phyloP scores from a whole-genome alignment of 2,113 vertebrate genomes.

The Myotis yumanensis region DNA sequence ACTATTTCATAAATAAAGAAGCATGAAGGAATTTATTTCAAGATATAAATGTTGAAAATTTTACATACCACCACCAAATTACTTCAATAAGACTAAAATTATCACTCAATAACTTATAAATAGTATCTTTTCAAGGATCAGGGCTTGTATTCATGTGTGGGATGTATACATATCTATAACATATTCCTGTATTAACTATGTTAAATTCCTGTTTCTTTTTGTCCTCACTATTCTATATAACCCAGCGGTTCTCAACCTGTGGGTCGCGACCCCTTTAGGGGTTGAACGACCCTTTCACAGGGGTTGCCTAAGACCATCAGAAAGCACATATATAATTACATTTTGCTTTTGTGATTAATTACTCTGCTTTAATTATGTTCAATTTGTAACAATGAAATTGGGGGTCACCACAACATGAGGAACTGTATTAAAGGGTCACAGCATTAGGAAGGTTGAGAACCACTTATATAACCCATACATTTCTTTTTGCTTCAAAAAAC shows the following conservation, averaged over 20 bases:
- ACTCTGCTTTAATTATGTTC: too few relatives aligned
- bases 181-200: background rate
- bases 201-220: background rate
- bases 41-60: background rate
- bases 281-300: too few relatives aligned
- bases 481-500: background rate
- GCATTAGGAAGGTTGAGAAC: too few relatives aligned
- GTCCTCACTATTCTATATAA: background rate
- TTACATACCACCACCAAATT: background rate
- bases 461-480: background rate
- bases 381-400: too few relatives aligned
- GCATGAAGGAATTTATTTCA: background rate
- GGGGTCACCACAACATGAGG: too few relatives aligned
- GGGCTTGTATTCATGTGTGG: background rate
- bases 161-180: background rate
- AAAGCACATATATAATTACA: too few relatives aligned
- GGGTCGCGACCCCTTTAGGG: too few relatives aligned
- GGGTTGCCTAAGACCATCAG: too few relatives aligned
- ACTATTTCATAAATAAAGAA: conserved; percentile 9
- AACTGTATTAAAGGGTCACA: too few relatives aligned
- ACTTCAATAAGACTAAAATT: background rate
- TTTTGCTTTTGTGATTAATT: too few relatives aligned
- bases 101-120: background rate
- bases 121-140: background rate
- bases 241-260: too few relatives aligned